Evolutionary conservation across 1,140 invertebrate species (phyloP), one percentile per base, ranked within the genome.

Genomic region (Drosophila tropicalis): DNA sequence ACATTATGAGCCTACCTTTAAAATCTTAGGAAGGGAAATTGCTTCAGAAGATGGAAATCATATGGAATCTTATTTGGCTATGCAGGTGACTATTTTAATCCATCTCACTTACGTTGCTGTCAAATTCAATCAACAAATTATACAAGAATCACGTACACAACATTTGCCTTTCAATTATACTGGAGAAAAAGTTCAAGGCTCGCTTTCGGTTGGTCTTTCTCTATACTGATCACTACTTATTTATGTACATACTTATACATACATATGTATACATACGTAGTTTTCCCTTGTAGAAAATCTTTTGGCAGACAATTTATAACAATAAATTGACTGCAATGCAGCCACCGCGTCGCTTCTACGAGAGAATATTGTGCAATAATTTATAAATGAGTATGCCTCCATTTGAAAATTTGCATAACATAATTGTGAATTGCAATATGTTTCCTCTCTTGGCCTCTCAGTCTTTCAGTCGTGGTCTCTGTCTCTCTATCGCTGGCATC

Each of bases 361-460:
- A 17, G 7, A 7, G 7, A 22, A 51, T 22, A 51, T 51, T 51
- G 44, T 51, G 44, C 44, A 51, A 51, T 51, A 51, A 51, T 51
- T 51, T 51, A 51, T 51, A 51, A 51, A 76, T 72, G 70, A 72
- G 72, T 76, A 72, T 76, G 74, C 70, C 70, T 56, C 61, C 66
- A 22, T 51, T 51, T 51, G 44, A 68, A 72, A 72, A 76, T 76
- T 76, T 76, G 70, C 74, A 76, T 76, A 76, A 68, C 70, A 76
- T 76, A 76, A 76, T 76, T 76, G 70, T 72, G 70, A 68, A 69
- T 72, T 72, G 60, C 73, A 76, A 76, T 76, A 70, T 72, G 61
- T 62, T 67, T 56, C 62, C 64, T 67, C 68, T 63, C 60, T 40
- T 72, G 57, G 22, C 22, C 58, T 63, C 64, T 34, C 64, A 6